Evolutionary conservation across 1,140 invertebrate genomes (phyloP), one percentile per base, ranked within the genome.

Genomic region (Hesperophylax magnus): DNA sequence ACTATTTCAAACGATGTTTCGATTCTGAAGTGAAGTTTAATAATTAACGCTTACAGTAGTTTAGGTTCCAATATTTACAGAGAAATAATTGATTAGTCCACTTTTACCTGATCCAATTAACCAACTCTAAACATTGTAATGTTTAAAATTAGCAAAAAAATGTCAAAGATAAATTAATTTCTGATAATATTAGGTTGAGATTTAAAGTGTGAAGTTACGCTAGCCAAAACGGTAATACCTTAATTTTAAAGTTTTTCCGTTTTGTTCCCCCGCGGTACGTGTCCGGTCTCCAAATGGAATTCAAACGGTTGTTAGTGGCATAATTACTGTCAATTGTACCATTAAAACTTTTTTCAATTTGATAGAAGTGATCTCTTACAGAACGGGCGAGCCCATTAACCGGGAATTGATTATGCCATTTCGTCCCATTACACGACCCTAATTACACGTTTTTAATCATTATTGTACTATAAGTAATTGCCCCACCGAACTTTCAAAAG

Each of bases 271-370:
- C 27, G 9, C 24, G 6, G 63, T 11, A 34, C 22, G 63, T 67
- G 63, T 34, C 63, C 63, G 2, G 20, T 20, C 9, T 61, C 18
- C 2, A 61, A 24, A 61, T 61, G 24, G 20, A 20, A 61, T 0
- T 61, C 9, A 47, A 47, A 47, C 9, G 39, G 58, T 20, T 61
- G 58, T 20, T 24, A 14, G 58, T 61, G 20, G 18, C 1, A 24
- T 61, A 61, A 20, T 61, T 61, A 61, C 18, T 61, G 58, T 61
- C 58, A 61, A 61, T 61, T 20, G 58, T 22, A 20, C 24, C 58
- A 24, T 61, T 61, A 24, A 14, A 22, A 3, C 3, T 61, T 61
- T 61, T 61, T 61, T 61, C 24, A 61, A 61, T 61, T 61, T 20
- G 18, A 18, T 22, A 61, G 24, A 61, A 22, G 24, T 61, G 24